Base-by-base conservation (phyloP, 2,797 vertebrate species). In the Erpetoichthys calabaricus region DNA sequence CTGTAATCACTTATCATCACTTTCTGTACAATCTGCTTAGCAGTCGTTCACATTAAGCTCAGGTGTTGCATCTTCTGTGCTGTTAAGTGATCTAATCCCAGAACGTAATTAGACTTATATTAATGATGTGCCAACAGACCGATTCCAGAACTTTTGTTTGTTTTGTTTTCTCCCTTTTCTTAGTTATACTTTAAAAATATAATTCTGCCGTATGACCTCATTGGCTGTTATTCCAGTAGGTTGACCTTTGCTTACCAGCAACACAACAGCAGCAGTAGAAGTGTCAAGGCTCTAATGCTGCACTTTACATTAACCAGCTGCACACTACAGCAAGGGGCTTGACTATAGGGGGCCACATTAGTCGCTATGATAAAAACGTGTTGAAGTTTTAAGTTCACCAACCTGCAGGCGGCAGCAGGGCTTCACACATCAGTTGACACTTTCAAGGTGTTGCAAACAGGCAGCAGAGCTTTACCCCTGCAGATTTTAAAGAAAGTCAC, bases 1-100 rank as follows among this genome's bases (percentile, higher is more conserved):
- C 56, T 71, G 59, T 58, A 67, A 49, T 49, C n/a, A 49, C 47
- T 5, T 7, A 7, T 49, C 2, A 49, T 3, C 3, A 49, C 7
- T 7, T 49, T 7, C 47, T 49, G n/a, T 49, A 7, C 49, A 49
- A 49, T 49, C 7, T 49, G 7, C 7, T 49, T 7, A 7, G 47
- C n/a, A 49, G n/a, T n/a, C 7, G n/a, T 49, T 49, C 47, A 49
- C 47, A 49, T 49, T 49, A 49, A 49, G n/a, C 47, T 49, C 47
- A 49, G 47, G 47, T 49, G 47, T 49, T 7, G 3, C n/a, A 49
- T 49, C 47, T 7, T 49, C 47, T 6, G 7, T 49, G 47, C 7
- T 49, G 47, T 49, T 5, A 49, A 49, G 47, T 49, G 47, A 49
- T 49, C 5, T 49, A 49, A n/a, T 6, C 47, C 4, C 7, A 49